Evolutionary conservation across 2,113 vertebrate species (phyloP).

Genomic region (Corythoichthys haematopterus): DNA sequence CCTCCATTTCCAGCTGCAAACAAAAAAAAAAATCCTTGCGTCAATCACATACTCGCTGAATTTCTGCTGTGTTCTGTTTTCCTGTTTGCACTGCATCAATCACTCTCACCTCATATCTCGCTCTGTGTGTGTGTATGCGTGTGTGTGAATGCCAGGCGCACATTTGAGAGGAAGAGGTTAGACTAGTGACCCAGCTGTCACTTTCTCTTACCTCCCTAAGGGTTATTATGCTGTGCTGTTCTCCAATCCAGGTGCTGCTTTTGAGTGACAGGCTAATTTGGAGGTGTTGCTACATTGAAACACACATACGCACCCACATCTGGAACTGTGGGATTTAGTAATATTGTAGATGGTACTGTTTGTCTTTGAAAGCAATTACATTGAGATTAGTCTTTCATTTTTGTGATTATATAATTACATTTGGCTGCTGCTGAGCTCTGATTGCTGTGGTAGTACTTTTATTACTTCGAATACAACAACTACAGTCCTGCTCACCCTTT

Average conservation of each 20-base stretch:
- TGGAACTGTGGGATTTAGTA: background rate
- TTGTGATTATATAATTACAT: background rate
- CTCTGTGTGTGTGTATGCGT: background rate
- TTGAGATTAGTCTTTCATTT: background rate
- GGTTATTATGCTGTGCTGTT: conserved; percentile 37
- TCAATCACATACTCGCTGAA: conserved; percentile 22
- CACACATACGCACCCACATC: background rate
- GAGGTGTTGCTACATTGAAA: conserved; percentile 33
- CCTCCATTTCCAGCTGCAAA: background rate
- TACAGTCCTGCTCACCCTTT: too few species aligned
- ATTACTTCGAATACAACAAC: too few species aligned
- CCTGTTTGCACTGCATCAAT: conserved; percentile 20
- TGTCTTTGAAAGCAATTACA: background rate
- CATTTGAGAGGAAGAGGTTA: conserved; percentile 12
- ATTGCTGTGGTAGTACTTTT: too few species aligned
- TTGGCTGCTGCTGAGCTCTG: too few species aligned
- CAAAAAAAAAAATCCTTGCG: conserved; percentile 21
- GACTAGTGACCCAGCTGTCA: conserved; percentile 38
- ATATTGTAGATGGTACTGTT: background rate
- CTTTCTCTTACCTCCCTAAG: conserved; percentile 36
- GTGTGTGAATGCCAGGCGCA: background rate
- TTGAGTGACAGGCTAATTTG: conserved; percentile 61
- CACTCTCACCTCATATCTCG: background rate
- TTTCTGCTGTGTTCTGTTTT: conserved; percentile 30
- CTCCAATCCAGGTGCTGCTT: conserved; percentile 44